These are phyloP conservation scores for Valencia hispanica DNA, from an alignment of 2,797 vertebrate genomes.

Conservation along the genomic window DNA sequence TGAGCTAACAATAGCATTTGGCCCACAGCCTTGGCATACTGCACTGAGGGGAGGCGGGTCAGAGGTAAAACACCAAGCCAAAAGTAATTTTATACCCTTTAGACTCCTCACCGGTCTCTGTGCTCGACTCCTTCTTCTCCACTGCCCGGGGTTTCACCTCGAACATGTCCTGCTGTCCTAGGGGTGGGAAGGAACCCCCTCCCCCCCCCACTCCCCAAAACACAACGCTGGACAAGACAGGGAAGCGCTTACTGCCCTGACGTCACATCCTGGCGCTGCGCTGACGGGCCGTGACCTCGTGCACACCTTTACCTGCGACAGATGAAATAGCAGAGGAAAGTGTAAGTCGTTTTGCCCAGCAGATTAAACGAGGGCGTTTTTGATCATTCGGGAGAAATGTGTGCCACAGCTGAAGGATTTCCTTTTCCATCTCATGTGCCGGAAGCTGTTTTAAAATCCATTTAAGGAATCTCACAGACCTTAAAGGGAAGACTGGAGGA, in stretches of 20 bases:
- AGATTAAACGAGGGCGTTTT: background rate
- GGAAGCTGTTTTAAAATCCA: constrained; percentile 16
- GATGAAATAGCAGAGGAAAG: background rate
- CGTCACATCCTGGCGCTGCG: constrained; percentile 73
- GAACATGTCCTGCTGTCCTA: constrained; percentile 80
- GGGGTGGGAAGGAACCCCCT: constrained; percentile 66
- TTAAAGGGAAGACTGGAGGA: constrained; percentile 34
- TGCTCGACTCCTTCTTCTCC: constrained; percentile 86
- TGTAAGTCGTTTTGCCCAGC: background rate
- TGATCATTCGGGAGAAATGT: background rate
- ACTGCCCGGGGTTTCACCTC: constrained; percentile 88
- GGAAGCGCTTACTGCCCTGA: constrained; percentile 19
- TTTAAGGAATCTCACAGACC: background rate
- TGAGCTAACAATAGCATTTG: constrained; percentile 49
- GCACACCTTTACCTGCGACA: constrained; percentile 58
- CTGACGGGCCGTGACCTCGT: constrained; percentile 17
- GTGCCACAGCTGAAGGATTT: background rate
- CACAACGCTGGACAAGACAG: constrained; percentile 48
- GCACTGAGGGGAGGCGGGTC: constrained; percentile 8
- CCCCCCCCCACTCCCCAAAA: constrained; percentile 53
- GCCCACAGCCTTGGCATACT: constrained; percentile 21
- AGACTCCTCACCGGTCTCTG: constrained; percentile 82
- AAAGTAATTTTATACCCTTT: background rate
- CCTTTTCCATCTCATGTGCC: background rate
- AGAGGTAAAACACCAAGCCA: background rate